These are phyloP conservation scores for Orthosia gracilis DNA, from an alignment of 2,888 invertebrate species.

Conservation along the genomic window DNA sequence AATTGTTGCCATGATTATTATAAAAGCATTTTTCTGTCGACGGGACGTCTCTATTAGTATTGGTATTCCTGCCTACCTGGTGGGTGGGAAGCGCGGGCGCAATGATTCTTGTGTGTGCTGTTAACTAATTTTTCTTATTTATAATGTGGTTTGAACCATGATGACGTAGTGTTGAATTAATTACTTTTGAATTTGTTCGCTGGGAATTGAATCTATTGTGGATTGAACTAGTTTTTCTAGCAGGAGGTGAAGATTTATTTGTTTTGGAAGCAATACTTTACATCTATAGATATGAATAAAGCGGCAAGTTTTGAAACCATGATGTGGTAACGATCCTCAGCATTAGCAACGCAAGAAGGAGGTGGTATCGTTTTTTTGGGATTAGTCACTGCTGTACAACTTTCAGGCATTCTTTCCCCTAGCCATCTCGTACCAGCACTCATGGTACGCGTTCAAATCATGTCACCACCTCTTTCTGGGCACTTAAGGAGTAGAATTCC, in stretches of 20 bases:
- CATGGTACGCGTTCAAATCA: too few relatives aligned
- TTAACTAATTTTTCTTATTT: slow-evolving; percentile 70
- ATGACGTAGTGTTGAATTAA: slow-evolving; percentile 71
- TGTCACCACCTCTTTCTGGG: too few relatives aligned
- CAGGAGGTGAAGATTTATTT: slow-evolving; percentile 13
- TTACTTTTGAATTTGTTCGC: slow-evolving; percentile 71
- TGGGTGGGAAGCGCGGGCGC: slow-evolving; percentile 78
- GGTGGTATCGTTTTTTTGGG: too few relatives aligned
- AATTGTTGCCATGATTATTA: slow-evolving; percentile 83
- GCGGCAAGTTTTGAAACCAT: too few relatives aligned
- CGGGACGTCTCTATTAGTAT: slow-evolving; percentile 84
- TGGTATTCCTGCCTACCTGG: slow-evolving; percentile 78
- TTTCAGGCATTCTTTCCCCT: too few relatives aligned
- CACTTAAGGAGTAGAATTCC: too few relatives aligned
- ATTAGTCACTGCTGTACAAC: too few relatives aligned
- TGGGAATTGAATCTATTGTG: slow-evolving; percentile 40
- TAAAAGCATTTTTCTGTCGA: slow-evolving; percentile 74
- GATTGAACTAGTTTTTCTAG: slow-evolving; percentile 18
- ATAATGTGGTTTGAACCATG: slow-evolving; percentile 60
- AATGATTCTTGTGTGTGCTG: slow-evolving; percentile 80
- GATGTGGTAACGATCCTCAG: too few relatives aligned
- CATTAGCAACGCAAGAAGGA: too few relatives aligned
- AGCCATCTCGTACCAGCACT: too few relatives aligned
- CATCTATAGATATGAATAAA: background rate
- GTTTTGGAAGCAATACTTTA: background rate